Percentiles rank a stretch among this genome's conserved stretches.
Evolutionary conservation across 1,140 invertebrate genomes (phyloP).

Genomic region (Drosophila sp.): DNA sequence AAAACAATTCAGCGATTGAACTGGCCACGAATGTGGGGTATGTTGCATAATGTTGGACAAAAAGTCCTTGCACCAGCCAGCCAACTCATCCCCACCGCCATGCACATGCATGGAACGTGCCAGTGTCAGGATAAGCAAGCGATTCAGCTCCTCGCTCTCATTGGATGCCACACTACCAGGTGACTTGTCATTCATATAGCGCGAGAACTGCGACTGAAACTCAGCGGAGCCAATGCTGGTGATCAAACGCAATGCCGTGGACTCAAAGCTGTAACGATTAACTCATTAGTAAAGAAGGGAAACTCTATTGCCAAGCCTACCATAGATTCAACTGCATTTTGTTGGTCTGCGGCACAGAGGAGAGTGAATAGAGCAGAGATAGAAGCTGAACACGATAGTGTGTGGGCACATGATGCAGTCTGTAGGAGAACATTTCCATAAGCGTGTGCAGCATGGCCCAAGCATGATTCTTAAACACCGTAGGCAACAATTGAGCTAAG

Average conservation of each 20-base stretch:
- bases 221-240: constrained; percentile 96
- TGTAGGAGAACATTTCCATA: constrained; percentile 98
- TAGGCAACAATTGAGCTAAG: constrained; percentile 92
- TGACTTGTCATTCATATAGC: constrained; percentile 93
- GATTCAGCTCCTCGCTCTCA: constrained; percentile 97
- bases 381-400: constrained; percentile 96
- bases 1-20: constrained; percentile 96
- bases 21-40: constrained; percentile 97
- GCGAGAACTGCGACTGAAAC: constrained; percentile 94
- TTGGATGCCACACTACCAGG: constrained; percentile 90
- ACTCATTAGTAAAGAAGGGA: constrained; percentile 77
- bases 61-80: constrained; percentile 95
- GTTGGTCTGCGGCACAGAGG: constrained; percentile 95
- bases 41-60: constrained; percentile 95
- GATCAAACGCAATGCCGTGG: constrained; percentile 95
- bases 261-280: constrained; percentile 89
- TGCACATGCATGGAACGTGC: constrained; percentile 97
- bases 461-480: constrained; percentile 95
- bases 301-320: constrained; percentile 26
- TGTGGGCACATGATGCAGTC: constrained; percentile 97
- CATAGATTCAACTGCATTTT: constrained; percentile 97
- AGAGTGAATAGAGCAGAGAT: constrained; percentile 94
- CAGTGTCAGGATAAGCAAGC: constrained; percentile 95
- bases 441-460: constrained; percentile 97
- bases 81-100: constrained; percentile 88